phyloP scores from a whole-genome alignment of 2,113 vertebrate genomes.

The Equus przewalskii region DNA sequence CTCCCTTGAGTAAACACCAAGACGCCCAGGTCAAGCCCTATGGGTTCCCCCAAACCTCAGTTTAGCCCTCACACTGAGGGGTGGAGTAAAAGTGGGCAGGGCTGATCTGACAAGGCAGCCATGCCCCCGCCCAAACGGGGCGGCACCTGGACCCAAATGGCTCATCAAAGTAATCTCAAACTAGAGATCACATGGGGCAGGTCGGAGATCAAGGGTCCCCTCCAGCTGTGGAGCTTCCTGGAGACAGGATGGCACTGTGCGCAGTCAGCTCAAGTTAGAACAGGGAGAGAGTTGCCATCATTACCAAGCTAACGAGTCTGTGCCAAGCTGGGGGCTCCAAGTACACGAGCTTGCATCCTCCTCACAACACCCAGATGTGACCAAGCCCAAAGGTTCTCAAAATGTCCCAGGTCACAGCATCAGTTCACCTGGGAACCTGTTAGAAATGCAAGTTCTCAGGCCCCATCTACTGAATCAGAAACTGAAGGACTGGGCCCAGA shows the following conservation, averaged over 20 bases:
- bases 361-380: neutral
- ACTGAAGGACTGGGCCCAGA: neutral
- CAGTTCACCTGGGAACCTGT: neutral
- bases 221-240: neutral
- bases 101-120: neutral
- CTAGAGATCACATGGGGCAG: neutral
- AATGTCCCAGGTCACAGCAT: too few species aligned
- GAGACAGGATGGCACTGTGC: neutral
- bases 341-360: rapidly evolving
- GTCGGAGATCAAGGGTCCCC: constrained; percentile 15
- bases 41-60: neutral
- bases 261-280: neutral
- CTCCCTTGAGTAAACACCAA: neutral
- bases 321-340: neutral
- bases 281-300: neutral
- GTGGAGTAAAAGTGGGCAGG: neutral
- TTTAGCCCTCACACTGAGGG: rapidly evolving
- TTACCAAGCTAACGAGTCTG: neutral
- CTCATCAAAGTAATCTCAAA: constrained; percentile 20
- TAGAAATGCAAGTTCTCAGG: neutral
- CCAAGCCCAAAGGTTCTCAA: neutral
- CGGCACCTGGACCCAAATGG: constrained; percentile 63
- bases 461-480: neutral
- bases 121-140: neutral
- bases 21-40: neutral